Evolutionary conservation across 2,797 vertebrate species (phyloP).

Genomic region (Malurus leucopterus): DNA sequence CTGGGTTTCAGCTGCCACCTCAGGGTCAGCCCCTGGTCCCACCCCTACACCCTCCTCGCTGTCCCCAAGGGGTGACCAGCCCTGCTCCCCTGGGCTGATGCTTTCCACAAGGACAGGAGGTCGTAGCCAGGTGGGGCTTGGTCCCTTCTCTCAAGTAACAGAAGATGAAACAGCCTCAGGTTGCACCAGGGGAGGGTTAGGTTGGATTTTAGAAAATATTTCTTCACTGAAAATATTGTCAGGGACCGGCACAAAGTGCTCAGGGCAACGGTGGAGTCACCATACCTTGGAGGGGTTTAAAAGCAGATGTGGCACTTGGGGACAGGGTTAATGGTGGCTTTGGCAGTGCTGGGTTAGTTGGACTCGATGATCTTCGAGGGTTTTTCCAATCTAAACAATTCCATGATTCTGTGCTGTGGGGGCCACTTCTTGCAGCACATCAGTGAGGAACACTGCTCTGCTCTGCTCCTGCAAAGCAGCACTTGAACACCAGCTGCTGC

Average conservation of each 20-base stretch:
- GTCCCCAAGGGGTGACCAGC: fast-evolving
- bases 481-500: background rate
- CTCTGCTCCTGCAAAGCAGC: background rate
- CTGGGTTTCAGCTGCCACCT: background rate
- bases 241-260: background rate
- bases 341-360: background rate
- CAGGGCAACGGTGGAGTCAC: background rate
- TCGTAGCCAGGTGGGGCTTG: fast-evolving
- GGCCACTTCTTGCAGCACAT: background rate
- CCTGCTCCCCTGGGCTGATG: background rate
- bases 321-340: background rate
- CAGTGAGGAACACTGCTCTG: background rate
- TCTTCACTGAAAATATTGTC: background rate
- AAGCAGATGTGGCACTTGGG: background rate
- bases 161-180: background rate
- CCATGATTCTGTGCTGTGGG: background rate
- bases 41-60: background rate
- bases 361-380: background rate
- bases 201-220: background rate
- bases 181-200: background rate
- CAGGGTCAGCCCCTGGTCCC: background rate
- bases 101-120: background rate
- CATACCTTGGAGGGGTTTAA: background rate
- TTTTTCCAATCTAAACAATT: background rate
- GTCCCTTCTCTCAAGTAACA: background rate